Evolutionary conservation across 2,797 vertebrate species (phyloP).

Genomic region (Cynopterus sphinx): DNA sequence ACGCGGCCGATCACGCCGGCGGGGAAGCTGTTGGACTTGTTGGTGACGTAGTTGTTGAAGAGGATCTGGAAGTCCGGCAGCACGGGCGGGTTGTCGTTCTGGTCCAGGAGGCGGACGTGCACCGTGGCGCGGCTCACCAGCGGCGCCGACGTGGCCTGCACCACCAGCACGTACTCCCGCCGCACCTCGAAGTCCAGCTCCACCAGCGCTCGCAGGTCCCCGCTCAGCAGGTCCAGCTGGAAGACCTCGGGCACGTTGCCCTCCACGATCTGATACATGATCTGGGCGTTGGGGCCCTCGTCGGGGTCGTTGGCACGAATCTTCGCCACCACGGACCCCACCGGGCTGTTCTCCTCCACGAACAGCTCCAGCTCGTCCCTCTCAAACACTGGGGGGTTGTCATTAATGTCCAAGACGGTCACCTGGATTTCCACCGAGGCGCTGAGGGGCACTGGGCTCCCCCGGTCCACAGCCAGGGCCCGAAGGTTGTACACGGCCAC

Average conservation of each 20-base stretch:
- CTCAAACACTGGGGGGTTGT: slow-evolving; percentile 97
- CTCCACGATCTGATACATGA: slow-evolving; percentile 99
- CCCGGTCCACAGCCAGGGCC: slow-evolving; percentile 94
- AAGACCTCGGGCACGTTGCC: slow-evolving; percentile 97
- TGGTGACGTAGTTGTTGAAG: slow-evolving; percentile 98
- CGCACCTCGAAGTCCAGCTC: slow-evolving; percentile 97
- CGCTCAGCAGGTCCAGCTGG: slow-evolving; percentile 95
- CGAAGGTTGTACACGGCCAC: slow-evolving; percentile 93
- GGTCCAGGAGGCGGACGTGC: slow-evolving; percentile 92
- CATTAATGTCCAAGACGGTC: slow-evolving; percentile 94
- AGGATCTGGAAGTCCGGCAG: slow-evolving; percentile 97
- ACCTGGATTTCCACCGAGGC: slow-evolving; percentile 93
- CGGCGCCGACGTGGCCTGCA: slow-evolving; percentile 97
- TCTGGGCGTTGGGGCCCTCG: slow-evolving; percentile 96
- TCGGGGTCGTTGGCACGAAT: slow-evolving; percentile 94
- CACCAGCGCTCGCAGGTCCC: slow-evolving; percentile 93
- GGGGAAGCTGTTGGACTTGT: slow-evolving; percentile 98
- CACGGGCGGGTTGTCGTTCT: slow-evolving; percentile 94
- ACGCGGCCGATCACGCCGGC: slow-evolving; percentile 95
- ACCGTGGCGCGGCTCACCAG: slow-evolving; percentile 97
- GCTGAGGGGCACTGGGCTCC: slow-evolving; percentile 90
- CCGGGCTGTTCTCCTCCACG: slow-evolving; percentile 94
- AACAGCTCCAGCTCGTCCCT: slow-evolving; percentile 94
- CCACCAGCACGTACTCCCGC: slow-evolving; percentile 95
- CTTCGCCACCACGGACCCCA: slow-evolving; percentile 94